phyloP scores from a whole-genome alignment of 1,140 invertebrate genomes.

The Achatina immaculata region DNA sequence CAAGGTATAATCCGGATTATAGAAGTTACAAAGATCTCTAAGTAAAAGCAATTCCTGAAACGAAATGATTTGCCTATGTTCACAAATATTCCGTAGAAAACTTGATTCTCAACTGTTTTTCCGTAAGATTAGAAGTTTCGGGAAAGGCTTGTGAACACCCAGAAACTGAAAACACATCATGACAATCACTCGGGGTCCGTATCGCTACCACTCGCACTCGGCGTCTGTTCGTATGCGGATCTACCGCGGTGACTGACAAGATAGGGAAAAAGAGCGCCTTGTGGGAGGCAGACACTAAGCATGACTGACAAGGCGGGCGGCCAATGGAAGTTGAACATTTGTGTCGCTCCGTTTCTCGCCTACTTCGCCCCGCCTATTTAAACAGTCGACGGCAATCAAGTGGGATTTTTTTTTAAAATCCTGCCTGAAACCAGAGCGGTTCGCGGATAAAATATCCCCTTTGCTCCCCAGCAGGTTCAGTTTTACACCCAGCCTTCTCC shows the following conservation, averaged over 20 bases:
- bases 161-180: too few relatives aligned
- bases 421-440: not conserved
- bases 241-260: conserved; percentile 10
- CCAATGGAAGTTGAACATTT: conserved; percentile 11
- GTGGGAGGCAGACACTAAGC: not conserved
- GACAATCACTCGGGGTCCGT: not conserved
- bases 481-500: not conserved
- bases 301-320: conserved; percentile 19
- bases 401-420: not conserved
- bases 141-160: too few relatives aligned
- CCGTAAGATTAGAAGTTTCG: too few relatives aligned
- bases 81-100: too few relatives aligned
- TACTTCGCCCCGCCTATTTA: not conserved
- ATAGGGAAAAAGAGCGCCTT: not conserved
- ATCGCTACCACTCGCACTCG: not conserved
- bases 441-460: not conserved
- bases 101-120: too few relatives aligned
- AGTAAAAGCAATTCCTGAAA: too few relatives aligned
- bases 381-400: conserved; percentile 22
- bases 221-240: conserved; percentile 10
- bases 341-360: conserved; percentile 19
- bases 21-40: too few relatives aligned
- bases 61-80: too few relatives aligned
- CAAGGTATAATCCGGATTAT: too few relatives aligned
- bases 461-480: not conserved